Evolutionary conservation across 2,113 vertebrate genomes (phyloP), one percentile per base, ranked within the genome.

Genomic region (Neotoma lepida): DNA sequence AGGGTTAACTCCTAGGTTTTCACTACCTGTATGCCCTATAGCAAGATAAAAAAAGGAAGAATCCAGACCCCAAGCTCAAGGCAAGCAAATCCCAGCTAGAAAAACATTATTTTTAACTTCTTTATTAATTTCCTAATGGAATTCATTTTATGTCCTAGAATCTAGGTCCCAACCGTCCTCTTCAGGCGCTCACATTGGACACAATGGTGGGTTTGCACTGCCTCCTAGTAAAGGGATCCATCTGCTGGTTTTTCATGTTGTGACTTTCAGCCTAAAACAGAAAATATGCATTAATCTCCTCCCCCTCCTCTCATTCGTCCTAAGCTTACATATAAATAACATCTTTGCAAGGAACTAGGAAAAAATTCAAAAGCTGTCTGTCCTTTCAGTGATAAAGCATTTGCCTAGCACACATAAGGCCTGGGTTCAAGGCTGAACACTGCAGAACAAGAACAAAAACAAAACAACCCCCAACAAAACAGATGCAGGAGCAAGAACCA

Each of bases 141-240:
- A 92, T 94, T 94, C 76, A 88, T 49, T 95, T 89, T 88, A 51
- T 92, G 90, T 93, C 96, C 96, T 56, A 94, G 97, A 97, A 97
- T 97, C 93, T 96, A 88, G 93, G 91, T 93, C 78, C 86, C 15
- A 78, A 96, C 93, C 3, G 73, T 77, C 86, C 91, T 94, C 93
- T 92, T 94, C 73, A 63, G 58, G 80, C 28, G 97, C 99, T 98
- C 98, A 99, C 99, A 51, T 99, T 99, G n/a, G 99, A 99, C 95
- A 99, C 99, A 97, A 99, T 99, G 64, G 99, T 99, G 91, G 99
- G 99, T 97, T 99, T 99, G 98, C 99, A 99, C 94, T 99, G 99
- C 96, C 99, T 98, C 95, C 99, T 98, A 49, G 99, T 99, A 97
- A 99, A 99, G 18, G 99, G 99, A 90, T 99, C 99, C 99, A 99